These are phyloP conservation scores for Diphyllodes magnificus DNA, from an alignment of 2,113 vertebrate species.

Conservation along the genomic window DNA sequence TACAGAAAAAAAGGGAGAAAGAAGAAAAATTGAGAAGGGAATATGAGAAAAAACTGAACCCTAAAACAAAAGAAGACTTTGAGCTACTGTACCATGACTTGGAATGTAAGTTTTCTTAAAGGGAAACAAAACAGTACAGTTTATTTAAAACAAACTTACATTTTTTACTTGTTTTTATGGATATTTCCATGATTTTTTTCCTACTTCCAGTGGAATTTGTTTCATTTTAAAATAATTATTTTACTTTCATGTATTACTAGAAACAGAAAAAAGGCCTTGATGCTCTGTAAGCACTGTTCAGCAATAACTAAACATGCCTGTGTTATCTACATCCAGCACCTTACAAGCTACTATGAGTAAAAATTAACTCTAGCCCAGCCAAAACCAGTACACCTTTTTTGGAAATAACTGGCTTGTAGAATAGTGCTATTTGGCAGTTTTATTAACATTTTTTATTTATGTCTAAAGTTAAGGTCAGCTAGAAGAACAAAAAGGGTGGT, in stretches of 20 bases:
- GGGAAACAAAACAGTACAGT: not conserved
- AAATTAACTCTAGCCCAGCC: not conserved
- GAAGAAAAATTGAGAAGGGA: conserved; percentile 74
- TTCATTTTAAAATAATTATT: not conserved
- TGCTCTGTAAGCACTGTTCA: not conserved
- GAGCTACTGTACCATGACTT: conserved; percentile 84
- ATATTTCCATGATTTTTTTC: not conserved
- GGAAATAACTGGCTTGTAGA: not conserved
- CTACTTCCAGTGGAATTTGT: not conserved
- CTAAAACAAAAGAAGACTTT: conserved; percentile 84
- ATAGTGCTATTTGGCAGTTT: not conserved
- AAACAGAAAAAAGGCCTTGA: not conserved
- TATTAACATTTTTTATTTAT: not conserved
- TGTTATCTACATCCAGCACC: not conserved
- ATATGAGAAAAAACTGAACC: conserved; percentile 76
- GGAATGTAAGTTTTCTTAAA: conserved; percentile 76
- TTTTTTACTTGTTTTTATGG: not conserved
- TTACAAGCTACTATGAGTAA: not conserved
- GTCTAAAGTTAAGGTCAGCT: not conserved
- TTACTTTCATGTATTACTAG: not conserved
- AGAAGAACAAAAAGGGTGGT: not conserved
- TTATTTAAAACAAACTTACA: not conserved
- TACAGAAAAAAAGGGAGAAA: conserved; percentile 71
- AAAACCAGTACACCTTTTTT: not conserved
- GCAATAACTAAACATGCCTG: not conserved